These are phyloP conservation scores for Acleris sparsana DNA, from an alignment of 2,888 invertebrate species.

Conservation along the genomic window DNA sequence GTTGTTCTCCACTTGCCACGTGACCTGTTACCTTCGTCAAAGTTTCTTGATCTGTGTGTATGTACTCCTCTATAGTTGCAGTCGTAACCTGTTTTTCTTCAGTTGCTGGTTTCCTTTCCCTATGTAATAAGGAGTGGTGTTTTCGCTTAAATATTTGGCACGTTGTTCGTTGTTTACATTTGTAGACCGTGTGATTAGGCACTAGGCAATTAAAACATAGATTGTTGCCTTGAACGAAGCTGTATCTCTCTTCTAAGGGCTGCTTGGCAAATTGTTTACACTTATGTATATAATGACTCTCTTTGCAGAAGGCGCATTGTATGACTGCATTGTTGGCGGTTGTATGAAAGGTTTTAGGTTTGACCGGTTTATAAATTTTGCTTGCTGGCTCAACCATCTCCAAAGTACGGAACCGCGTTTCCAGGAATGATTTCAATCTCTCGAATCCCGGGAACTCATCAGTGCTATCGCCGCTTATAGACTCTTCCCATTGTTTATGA, in stretches of 20 bases:
- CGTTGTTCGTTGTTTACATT: slow-evolving; percentile 3
- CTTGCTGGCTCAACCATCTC: slow-evolving; percentile 16
- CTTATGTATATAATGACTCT: slow-evolving; percentile 3
- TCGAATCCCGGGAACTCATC: slow-evolving; percentile 5
- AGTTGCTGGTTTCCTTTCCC: slow-evolving; percentile 2
- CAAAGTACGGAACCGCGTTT: slow-evolving; percentile 9
- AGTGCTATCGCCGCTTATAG: slow-evolving; percentile 1
- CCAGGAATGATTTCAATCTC: slow-evolving; percentile 3
- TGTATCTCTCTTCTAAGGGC: slow-evolving; percentile 4
- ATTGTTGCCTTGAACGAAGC: slow-evolving; percentile 6
- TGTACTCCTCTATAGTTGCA: too few relatives aligned
- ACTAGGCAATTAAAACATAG: slow-evolving; percentile 13
- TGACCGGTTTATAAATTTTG: slow-evolving; percentile 9
- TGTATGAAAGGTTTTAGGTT: slow-evolving; percentile 8
- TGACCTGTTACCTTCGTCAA: slow-evolving; percentile 9
- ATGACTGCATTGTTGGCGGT: background rate
- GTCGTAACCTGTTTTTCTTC: slow-evolving; percentile 4
- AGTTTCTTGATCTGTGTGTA: background rate
- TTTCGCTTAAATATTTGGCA: slow-evolving; percentile 5
- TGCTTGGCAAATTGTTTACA: slow-evolving; percentile 10
- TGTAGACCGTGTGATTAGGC: slow-evolving; percentile 13
- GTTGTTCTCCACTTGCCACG: slow-evolving; percentile 4
- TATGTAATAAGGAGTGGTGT: slow-evolving; percentile 17
- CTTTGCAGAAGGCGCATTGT: slow-evolving; percentile 10
- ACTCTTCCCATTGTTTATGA: slow-evolving; percentile 13